phyloP scores from a whole-genome alignment of 2,113 vertebrate genomes.

The Dipodomys spectabilis region DNA sequence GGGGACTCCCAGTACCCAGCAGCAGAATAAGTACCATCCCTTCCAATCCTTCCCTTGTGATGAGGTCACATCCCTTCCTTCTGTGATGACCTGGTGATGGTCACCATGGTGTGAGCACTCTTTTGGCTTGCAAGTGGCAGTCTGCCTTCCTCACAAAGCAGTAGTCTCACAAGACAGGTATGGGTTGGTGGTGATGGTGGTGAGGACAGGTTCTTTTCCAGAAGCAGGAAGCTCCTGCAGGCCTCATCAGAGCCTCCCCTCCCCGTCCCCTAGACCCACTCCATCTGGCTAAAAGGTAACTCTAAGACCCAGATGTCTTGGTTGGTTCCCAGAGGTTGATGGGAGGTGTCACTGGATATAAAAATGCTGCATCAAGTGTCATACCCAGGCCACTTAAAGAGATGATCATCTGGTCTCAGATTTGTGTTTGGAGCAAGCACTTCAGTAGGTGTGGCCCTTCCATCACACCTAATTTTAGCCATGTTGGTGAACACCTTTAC shows the following conservation, averaged over 20 bases:
- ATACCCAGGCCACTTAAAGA: background rate
- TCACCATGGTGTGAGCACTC: background rate
- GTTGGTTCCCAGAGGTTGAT: background rate
- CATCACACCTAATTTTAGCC: too few species aligned
- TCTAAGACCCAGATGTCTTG: background rate
- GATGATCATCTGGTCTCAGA: background rate
- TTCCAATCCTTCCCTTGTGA: background rate
- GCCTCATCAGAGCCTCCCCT: too few species aligned
- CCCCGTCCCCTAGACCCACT: too few species aligned
- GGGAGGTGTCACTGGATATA: background rate
- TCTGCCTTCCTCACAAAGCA: slow-evolving; percentile 4
- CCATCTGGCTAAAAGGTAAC: background rate
- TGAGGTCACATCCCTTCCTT: background rate
- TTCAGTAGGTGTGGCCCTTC: too few species aligned
- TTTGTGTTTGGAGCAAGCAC: too few species aligned
- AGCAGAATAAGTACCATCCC: too few species aligned
- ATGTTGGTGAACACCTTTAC: too few species aligned
- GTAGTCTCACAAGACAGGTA: slow-evolving; percentile 14
- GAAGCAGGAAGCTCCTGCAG: background rate
- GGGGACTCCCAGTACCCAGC: too few species aligned
- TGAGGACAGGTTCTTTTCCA: slow-evolving; percentile 57
- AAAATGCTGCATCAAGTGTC: background rate
- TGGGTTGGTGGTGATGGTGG: background rate
- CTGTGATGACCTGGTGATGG: too few species aligned
- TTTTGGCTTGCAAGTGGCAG: background rate